These are phyloP conservation scores for Anadara kagoshimensis DNA, from an alignment of 1,140 invertebrate genomes.

Conservation along the genomic window DNA sequence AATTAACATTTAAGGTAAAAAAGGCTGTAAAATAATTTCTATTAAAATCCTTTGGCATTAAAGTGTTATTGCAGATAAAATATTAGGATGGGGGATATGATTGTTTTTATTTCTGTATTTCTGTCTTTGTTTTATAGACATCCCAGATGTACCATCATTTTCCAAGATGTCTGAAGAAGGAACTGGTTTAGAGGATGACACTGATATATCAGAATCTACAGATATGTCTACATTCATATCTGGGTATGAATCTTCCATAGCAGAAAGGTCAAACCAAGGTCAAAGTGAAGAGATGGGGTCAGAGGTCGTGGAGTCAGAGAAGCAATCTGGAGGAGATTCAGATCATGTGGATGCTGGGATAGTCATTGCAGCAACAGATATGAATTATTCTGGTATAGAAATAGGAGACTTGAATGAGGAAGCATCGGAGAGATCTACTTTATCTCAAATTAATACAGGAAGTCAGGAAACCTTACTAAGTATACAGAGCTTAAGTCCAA, in stretches of 20 bases:
- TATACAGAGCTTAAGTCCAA: slow-evolving; percentile 63
- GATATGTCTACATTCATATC: slow-evolving; percentile 32
- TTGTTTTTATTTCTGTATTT: too few species aligned
- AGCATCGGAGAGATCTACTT: slow-evolving; percentile 59
- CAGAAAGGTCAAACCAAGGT: slow-evolving; percentile 5
- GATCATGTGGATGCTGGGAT: slow-evolving; percentile 34
- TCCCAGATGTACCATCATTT: slow-evolving; percentile 53
- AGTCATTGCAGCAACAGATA: slow-evolving; percentile 54
- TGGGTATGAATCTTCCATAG: slow-evolving; percentile 17
- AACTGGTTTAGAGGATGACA: slow-evolving; percentile 69
- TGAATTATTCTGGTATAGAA: slow-evolving; percentile 65
- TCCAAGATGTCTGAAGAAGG: slow-evolving; percentile 57
- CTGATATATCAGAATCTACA: slow-evolving; percentile 48
- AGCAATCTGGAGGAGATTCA: slow-evolving; percentile 5
- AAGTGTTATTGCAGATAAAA: too few species aligned
- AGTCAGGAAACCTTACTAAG: slow-evolving; percentile 70
- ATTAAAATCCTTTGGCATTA: too few species aligned
- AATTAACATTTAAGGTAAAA: too few species aligned
- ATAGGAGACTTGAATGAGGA: slow-evolving; percentile 70
- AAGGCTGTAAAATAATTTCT: too few species aligned
- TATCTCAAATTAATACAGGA: slow-evolving; percentile 58
- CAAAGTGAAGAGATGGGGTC: slow-evolving; percentile 9
- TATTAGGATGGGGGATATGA: too few species aligned
- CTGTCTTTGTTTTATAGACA: slow-evolving; percentile 40
- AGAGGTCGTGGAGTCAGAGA: neutral